Conservation (phyloP, 1,140 invertebrate species). For the Drosophila seguyi region DNA sequence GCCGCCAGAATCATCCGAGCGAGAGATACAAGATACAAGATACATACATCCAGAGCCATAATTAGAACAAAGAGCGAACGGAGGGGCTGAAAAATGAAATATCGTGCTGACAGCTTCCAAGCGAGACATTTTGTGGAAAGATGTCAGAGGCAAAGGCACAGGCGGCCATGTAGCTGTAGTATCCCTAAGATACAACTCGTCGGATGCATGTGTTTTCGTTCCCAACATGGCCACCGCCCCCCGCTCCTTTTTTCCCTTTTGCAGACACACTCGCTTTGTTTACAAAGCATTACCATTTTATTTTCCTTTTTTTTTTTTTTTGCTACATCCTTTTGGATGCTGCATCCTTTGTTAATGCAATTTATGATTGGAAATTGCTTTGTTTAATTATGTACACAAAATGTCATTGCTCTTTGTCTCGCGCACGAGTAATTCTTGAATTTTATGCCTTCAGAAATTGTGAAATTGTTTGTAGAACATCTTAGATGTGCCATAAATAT, state of each 20-base stretch:
- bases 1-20: conserved; percentile 36
- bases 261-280: conserved; percentile 21
- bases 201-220: conserved; percentile 43
- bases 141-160: conserved; percentile 44
- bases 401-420: conserved; percentile 47
- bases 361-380: conserved; percentile 46
- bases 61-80: conserved; percentile 70
- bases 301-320: conserved; percentile 23
- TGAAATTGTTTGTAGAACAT: conserved; percentile 41
- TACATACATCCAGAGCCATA: conserved; percentile 50
- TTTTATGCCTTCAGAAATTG: conserved; percentile 28
- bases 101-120: conserved; percentile 62
- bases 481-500: conserved; percentile 36
- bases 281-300: conserved; percentile 19
- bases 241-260: conserved; percentile 7
- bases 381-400: conserved; percentile 54
- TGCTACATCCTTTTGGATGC: conserved; percentile 20
- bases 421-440: conserved; percentile 22
- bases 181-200: conserved; percentile 39
- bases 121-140: conserved; percentile 74
- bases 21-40: conserved; percentile 47
- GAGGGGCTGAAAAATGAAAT: conserved; percentile 46
- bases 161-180: conserved; percentile 36
- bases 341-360: conserved; percentile 38
- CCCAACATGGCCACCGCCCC: conserved; percentile 63